Percentiles rank a stretch among this genome's conserved stretches.
Evolutionary conservation across 2,113 vertebrate species (phyloP).

Genomic region (Osmerus eperlanus): DNA sequence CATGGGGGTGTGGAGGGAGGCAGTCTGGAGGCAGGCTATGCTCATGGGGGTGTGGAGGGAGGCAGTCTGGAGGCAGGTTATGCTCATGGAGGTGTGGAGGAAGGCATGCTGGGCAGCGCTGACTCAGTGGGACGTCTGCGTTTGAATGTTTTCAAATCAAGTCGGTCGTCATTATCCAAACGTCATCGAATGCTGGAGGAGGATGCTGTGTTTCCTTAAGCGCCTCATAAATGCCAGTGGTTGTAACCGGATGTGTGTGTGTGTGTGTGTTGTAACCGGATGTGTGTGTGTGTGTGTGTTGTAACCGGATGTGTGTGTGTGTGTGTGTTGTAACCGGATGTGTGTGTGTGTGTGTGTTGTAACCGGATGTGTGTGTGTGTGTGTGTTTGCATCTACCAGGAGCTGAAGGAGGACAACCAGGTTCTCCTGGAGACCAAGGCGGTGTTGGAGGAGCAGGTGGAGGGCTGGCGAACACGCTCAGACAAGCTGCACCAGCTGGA

Average conservation of each 20-base stretch:
- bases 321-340: background rate
- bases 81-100: too few species aligned
- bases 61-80: too few species aligned
- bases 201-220: too few species aligned
- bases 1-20: too few species aligned
- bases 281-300: background rate
- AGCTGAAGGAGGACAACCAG: constrained; percentile 96
- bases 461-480: constrained; percentile 85
- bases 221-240: background rate
- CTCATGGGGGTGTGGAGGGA: too few species aligned
- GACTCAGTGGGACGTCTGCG: too few species aligned
- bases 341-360: background rate
- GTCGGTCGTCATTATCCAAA: too few species aligned
- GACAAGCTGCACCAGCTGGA: constrained; percentile 96
- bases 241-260: background rate
- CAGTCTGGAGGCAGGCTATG: too few species aligned
- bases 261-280: background rate
- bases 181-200: too few species aligned
- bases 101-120: too few species aligned
- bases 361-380: background rate
- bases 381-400: constrained; percentile 65
- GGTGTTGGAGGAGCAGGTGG: constrained; percentile 93
- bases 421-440: constrained; percentile 96
- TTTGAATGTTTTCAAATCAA: too few species aligned
- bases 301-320: too few species aligned